Evolutionary conservation across 2,797 vertebrate species (phyloP).

Genomic region (Scarus forsteni): DNA sequence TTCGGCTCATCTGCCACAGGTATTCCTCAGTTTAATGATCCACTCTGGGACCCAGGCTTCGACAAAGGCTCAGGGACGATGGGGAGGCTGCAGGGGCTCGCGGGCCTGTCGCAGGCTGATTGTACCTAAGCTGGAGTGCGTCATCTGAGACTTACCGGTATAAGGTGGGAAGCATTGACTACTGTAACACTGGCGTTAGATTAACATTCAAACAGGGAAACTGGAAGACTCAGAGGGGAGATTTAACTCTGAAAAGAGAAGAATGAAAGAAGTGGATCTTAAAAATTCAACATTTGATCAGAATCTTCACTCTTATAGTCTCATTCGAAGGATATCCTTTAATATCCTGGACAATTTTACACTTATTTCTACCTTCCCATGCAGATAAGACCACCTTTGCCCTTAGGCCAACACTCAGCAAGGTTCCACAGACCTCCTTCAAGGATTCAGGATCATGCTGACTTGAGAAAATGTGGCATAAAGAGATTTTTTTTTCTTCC

Average conservation of each 20-base stretch:
- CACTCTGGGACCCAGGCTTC: conserved; percentile 74
- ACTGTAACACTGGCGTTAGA: conserved; percentile 54
- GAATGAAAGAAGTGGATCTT: not conserved
- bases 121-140: conserved; percentile 55
- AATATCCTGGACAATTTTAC: accelerated
- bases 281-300: not conserved
- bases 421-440: not conserved
- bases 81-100: conserved; percentile 58
- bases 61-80: conserved; percentile 62
- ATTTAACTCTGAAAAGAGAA: not conserved
- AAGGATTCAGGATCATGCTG: not conserved
- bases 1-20: conserved; percentile 59
- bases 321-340: not conserved
- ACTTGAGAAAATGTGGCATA: not conserved
- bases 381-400: not conserved
- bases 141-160: conserved; percentile 61
- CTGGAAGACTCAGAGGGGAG: conserved; percentile 24
- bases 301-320: not conserved
- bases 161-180: conserved; percentile 63
- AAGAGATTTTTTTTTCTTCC: not conserved
- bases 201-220: conserved; percentile 49
- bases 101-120: conserved; percentile 62
- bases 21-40: conserved; percentile 78
- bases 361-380: not conserved
- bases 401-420: conserved; percentile 1